Evolutionary conservation across 2,888 invertebrate genomes (phyloP), one percentile per base, ranked within the genome.

Genomic region (Dicyrtoma fusca): DNA sequence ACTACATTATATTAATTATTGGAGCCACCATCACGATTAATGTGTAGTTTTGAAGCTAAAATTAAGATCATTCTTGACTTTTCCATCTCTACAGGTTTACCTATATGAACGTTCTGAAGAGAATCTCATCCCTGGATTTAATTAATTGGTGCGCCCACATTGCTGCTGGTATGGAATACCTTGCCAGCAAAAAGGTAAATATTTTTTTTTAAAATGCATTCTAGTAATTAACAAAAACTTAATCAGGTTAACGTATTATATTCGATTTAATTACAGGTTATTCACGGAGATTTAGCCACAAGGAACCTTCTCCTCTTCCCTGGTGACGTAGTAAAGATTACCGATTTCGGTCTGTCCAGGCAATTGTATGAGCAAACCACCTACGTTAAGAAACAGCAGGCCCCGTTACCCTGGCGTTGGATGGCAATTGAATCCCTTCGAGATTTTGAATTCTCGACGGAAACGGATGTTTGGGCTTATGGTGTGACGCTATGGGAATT

Each of bases 111-210:
- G n/a, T 57, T 13, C 14, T 21, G 1, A 57, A 57, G 26, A 57
- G 25, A 21, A 14, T 57, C 6, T 25, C 57, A 4, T 25, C 57
- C 14, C n/a, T 57, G 26, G 25, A 57, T n/a, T 57, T 57, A 19
- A 26, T 57, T 10, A 8, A 57, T 21, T 57, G 57, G 57, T 57
- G 57, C 13, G 13, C 14, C 1, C 57, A 57, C 14, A 61, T 61
- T 61, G 61, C 61, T 10, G 17, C n/a, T 17, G 61, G 61, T 10
- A 61, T 61, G 61, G 21, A 34, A 8, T 61, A 61, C 14, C 19
- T 61, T 3, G 19, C 34, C 1, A 19, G 10, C 1, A 61, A 61
- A 42, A 34, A 61, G 42, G 61, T 61, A 57, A 19, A 14, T 11
- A 5, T 19, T 14, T 51, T 6, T 51, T 19, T 14, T 14, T 51